These are phyloP conservation scores for Notothenia rossii DNA, from an alignment of 2,113 vertebrate species.

Conservation along the genomic window DNA sequence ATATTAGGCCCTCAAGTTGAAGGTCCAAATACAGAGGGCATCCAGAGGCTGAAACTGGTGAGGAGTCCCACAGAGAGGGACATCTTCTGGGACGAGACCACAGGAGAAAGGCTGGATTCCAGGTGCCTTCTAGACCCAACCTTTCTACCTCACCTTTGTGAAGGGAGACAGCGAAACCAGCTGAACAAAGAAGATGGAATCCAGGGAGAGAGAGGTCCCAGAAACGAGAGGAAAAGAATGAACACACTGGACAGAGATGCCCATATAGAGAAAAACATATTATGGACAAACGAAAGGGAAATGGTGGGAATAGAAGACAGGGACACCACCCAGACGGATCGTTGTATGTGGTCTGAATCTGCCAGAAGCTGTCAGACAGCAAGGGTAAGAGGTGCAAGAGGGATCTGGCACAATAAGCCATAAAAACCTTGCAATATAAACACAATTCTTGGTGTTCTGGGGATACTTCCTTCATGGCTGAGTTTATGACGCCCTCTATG, in stretches of 20 bases:
- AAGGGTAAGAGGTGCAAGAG: constrained; percentile 9
- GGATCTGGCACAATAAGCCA: constrained; percentile 22
- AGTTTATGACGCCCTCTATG: constrained; percentile 68
- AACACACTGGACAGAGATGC: background rate
- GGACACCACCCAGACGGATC: background rate
- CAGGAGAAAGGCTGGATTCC: constrained; percentile 76
- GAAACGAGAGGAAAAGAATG: background rate
- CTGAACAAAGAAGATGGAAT: background rate
- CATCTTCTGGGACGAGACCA: constrained; percentile 84
- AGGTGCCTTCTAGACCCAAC: constrained; percentile 48
- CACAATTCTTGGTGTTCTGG: background rate
- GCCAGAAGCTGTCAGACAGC: constrained; percentile 2
- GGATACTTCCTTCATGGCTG: constrained; percentile 1
- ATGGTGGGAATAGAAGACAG: background rate
- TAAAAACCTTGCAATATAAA: background rate
- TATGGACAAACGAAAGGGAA: constrained; percentile 1
- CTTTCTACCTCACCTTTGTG: constrained; percentile 9
- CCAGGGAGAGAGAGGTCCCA: background rate
- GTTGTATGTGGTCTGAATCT: background rate
- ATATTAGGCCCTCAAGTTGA: constrained; percentile 13
- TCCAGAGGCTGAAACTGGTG: constrained; percentile 55
- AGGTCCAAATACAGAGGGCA: constrained; percentile 16
- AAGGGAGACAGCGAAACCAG: constrained; percentile 1
- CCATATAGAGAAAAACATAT: background rate
- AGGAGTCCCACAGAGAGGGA: constrained; percentile 72